Base-by-base conservation (phyloP, 2,797 vertebrate species). In the Psittacula echo region DNA sequence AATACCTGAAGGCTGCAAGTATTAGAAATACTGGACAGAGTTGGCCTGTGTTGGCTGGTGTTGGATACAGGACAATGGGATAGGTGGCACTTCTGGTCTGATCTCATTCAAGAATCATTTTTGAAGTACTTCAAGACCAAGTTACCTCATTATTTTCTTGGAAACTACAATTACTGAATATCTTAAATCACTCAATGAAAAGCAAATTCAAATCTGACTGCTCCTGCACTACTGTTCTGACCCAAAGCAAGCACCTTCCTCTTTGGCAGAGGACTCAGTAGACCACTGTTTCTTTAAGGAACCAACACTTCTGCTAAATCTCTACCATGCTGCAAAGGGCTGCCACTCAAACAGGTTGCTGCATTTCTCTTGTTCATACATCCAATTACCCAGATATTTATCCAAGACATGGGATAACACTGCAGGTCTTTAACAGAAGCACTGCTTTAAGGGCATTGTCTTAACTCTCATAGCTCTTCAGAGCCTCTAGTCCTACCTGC, bases 21-120 rank as follows among this genome's bases (percentile, higher is more conserved):
- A 62, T 27, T 26, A 24, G 24, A 60, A 84, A 62, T 47, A 24
- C 17, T 0, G 0, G 6, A 24, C 7, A 24, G 1, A 44, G 13
- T 0, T 29, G 37, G 9, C 15, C 32, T 82, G 34, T 34, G 34
- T 34, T 87, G 34, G 45, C 48, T 82, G 76, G 37, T 86, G n/a
- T 24, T 87, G 66, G 44, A 29, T 29, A 24, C 5, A 17, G 47
- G 37, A 72, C 64, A 13, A 37, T 6, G 54, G 39, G 51, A 41
- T 37, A 54, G 37, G 44, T 32, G 42, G 29, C 1, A 6, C 32
- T 65, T 39, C 45, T 2, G 3, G 56, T 5, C 44, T 51, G 30
- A 60, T 14, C 19, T 11, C 24, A n/a, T 19, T 68, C 78, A 75
- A 45, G 29, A 48, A 84, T 26, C 3, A 7, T 41, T 60, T 86